A percentile compares a stretch with the other conserved stretches of the same genome.
Evolutionary conservation across 2,888 invertebrate genomes (phyloP).

Genomic region (Erynnis tages): DNA sequence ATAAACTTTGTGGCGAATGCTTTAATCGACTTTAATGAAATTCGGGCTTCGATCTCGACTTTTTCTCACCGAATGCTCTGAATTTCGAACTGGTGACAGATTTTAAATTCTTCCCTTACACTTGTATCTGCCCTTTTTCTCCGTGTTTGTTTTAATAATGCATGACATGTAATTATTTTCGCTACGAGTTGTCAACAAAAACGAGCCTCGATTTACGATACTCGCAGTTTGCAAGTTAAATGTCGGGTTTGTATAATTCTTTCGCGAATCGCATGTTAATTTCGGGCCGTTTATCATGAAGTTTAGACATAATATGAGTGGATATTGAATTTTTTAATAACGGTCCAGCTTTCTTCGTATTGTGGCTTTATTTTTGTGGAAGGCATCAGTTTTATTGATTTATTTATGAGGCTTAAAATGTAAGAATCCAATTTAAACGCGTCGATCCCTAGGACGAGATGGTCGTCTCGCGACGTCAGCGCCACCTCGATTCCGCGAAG

Average conservation of each 20-base stretch:
- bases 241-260: slow-evolving; percentile 37
- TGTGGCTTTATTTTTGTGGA: slow-evolving; percentile 1
- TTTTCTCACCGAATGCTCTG: slow-evolving; percentile 67
- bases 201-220: slow-evolving; percentile 53
- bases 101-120: slow-evolving; percentile 79
- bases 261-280: slow-evolving; percentile 33
- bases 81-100: slow-evolving; percentile 77
- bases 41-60: slow-evolving; percentile 60
- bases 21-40: slow-evolving; percentile 70
- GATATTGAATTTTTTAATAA: neutral
- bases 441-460: slow-evolving; percentile 46
- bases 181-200: slow-evolving; percentile 56
- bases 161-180: slow-evolving; percentile 74
- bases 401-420: slow-evolving; percentile 32
- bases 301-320: slow-evolving; percentile 26
- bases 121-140: slow-evolving; percentile 64
- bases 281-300: slow-evolving; percentile 32
- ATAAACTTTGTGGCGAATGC: slow-evolving; percentile 54
- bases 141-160: slow-evolving; percentile 71
- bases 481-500: slow-evolving; percentile 62
- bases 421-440: slow-evolving; percentile 51
- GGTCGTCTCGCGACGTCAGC: slow-evolving; percentile 37
- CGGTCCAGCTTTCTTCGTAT: neutral
- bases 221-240: slow-evolving; percentile 45
- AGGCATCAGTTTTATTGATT: neutral